These are phyloP conservation scores for Nicator chloris DNA, from an alignment of 2,113 vertebrate species.

Conservation along the genomic window DNA sequence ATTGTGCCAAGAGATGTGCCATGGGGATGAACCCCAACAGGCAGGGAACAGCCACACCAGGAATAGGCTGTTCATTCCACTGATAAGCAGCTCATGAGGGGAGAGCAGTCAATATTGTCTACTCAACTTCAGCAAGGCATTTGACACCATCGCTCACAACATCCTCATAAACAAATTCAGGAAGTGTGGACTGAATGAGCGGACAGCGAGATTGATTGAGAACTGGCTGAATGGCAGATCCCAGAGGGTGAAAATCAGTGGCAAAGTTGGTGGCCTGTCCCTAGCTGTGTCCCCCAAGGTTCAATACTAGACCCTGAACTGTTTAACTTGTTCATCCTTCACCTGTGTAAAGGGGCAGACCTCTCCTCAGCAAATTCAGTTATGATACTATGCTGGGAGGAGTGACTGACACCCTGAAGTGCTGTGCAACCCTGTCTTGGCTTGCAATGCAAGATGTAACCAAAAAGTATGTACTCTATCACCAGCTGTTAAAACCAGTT, in stretches of 20 bases:
- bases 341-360: not conserved
- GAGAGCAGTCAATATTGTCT: not conserved
- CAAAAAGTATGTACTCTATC: too few relatives aligned
- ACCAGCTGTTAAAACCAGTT: too few relatives aligned
- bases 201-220: not conserved
- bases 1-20: not conserved
- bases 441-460: too few relatives aligned
- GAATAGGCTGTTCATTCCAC: not conserved
- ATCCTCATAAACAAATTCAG: not conserved
- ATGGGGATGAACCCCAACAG: not conserved
- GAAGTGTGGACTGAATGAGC: not conserved
- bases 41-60: not conserved
- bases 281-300: not conserved
- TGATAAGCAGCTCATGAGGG: not conserved
- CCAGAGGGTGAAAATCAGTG: not conserved
- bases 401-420: accelerated
- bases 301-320: not conserved
- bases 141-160: not conserved
- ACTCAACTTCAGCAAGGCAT: not conserved
- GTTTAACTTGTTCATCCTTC: not conserved
- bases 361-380: not conserved
- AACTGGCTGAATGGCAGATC: not conserved
- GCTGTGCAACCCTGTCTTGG: not conserved
- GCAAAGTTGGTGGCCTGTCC: not conserved
- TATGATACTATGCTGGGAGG: not conserved